Conservation (phyloP, 2,888 invertebrate species). For the Drosophila neotestacea region DNA sequence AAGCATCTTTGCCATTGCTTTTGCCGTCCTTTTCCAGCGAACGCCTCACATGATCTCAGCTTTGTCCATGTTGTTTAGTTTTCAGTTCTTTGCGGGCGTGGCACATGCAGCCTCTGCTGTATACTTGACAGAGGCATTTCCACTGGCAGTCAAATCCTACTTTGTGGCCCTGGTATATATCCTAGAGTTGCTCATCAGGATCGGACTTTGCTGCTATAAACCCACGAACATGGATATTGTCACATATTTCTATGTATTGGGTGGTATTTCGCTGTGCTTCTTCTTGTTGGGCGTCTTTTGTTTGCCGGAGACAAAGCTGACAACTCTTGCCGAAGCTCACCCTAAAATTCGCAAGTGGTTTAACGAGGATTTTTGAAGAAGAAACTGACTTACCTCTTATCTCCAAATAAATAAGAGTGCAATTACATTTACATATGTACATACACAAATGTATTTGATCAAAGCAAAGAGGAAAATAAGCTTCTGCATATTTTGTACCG, state of each 20-base stretch:
- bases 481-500: too few species aligned
- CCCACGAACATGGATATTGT: slow-evolving; percentile 35
- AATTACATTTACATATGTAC: too few species aligned
- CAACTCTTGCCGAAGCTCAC: slow-evolving; percentile 70
- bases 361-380: slow-evolving; percentile 63
- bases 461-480: too few species aligned
- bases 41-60: slow-evolving; percentile 51
- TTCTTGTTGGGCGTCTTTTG: slow-evolving; percentile 63
- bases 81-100: slow-evolving; percentile 75
- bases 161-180: slow-evolving; percentile 67
- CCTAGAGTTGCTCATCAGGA: slow-evolving; percentile 66
- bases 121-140: slow-evolving; percentile 82
- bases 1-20: slow-evolving; percentile 64
- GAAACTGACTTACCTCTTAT: background rate
- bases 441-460: too few species aligned
- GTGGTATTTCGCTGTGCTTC: slow-evolving; percentile 62
- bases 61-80: slow-evolving; percentile 59
- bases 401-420: background rate
- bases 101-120: slow-evolving; percentile 72
- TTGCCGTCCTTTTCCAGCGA: slow-evolving; percentile 58
- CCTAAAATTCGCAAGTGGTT: slow-evolving; percentile 71
- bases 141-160: slow-evolving; percentile 74
- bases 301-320: slow-evolving; percentile 79
- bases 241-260: slow-evolving; percentile 66
- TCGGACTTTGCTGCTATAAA: slow-evolving; percentile 52